A percentile compares a stretch with the other conserved stretches of the same genome.
Conservation (phyloP, 2,888 invertebrate species). For the Acanthopleura granulata region DNA sequence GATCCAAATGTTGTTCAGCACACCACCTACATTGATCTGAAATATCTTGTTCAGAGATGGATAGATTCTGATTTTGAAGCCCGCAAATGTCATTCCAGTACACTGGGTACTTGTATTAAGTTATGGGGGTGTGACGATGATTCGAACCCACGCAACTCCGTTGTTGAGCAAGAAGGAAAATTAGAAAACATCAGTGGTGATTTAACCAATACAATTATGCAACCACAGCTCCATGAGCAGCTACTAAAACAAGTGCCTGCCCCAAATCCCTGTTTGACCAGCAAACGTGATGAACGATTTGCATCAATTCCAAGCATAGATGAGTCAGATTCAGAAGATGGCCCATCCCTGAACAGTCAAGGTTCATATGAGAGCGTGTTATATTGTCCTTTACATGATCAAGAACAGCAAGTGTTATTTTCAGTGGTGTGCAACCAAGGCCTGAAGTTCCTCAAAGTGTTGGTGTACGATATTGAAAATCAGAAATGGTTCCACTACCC, state of each 20-base stretch:
- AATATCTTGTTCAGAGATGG: constrained; percentile 57
- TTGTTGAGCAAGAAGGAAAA: background rate
- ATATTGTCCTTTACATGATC: background rate
- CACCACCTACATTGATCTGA: constrained; percentile 54
- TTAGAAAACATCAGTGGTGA: background rate
- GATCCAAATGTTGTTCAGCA: constrained; percentile 58
- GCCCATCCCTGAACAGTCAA: background rate
- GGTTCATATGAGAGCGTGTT: background rate
- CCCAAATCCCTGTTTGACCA: constrained; percentile 13
- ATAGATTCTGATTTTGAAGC: constrained; percentile 48
- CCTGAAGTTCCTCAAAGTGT: constrained; percentile 60
- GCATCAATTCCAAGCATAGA: background rate
- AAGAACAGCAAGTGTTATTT: constrained; percentile 49
- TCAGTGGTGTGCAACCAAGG: constrained; percentile 61
- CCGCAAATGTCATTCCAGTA: constrained; percentile 43
- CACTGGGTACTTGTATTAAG: constrained; percentile 49
- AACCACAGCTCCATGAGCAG: constrained; percentile 28
- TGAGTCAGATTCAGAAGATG: constrained; percentile 12
- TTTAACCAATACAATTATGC: constrained; percentile 33
- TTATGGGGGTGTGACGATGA: constrained; percentile 48
- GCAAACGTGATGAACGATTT: background rate
- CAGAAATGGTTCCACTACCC: constrained; percentile 62
- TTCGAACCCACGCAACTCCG: background rate
- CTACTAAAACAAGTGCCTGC: constrained; percentile 28
- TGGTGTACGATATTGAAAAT: constrained; percentile 55